These are phyloP conservation scores for Symphodus melops DNA, from an alignment of 2,113 vertebrate species.

Conservation along the genomic window DNA sequence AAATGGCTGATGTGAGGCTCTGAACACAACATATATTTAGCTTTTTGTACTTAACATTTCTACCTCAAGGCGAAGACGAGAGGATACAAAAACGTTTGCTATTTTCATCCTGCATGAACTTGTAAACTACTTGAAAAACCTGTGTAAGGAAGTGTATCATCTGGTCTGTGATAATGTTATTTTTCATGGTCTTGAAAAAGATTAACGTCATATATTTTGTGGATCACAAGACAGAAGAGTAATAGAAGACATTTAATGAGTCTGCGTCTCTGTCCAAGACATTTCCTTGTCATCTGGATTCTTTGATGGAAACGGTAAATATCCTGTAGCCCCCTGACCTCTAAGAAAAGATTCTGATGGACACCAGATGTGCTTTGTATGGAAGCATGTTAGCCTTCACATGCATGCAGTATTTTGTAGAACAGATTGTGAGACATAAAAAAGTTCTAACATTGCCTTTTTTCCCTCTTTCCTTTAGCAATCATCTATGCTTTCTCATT, in stretches of 20 bases:
- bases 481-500: conserved; percentile 8
- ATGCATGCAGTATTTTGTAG: conserved; percentile 27
- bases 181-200: conserved; percentile 49
- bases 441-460: conserved; percentile 10
- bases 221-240: conserved; percentile 50
- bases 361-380: conserved; percentile 70
- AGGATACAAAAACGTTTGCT: conserved; percentile 36
- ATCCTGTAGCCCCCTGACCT: conserved; percentile 63
- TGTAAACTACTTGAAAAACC: conserved; percentile 35
- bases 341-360: conserved; percentile 42
- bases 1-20: conserved; percentile 34
- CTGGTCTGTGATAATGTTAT: conserved; percentile 33
- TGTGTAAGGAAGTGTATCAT: conserved; percentile 31
- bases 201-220: conserved; percentile 54
- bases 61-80: conserved; percentile 37
- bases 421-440: conserved; percentile 22
- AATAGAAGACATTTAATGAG: conserved; percentile 66
- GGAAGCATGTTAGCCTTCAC: conserved; percentile 41
- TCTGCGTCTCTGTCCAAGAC: conserved; percentile 55
- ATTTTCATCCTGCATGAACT: conserved; percentile 27
- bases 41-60: conserved; percentile 21
- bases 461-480: conserved; percentile 14
- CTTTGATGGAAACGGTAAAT: conserved; percentile 74
- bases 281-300: conserved; percentile 71
- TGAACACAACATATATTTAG: conserved; percentile 42